Base-by-base conservation (phyloP, 2,797 vertebrate genomes). In the Diplodus sargus region DNA sequence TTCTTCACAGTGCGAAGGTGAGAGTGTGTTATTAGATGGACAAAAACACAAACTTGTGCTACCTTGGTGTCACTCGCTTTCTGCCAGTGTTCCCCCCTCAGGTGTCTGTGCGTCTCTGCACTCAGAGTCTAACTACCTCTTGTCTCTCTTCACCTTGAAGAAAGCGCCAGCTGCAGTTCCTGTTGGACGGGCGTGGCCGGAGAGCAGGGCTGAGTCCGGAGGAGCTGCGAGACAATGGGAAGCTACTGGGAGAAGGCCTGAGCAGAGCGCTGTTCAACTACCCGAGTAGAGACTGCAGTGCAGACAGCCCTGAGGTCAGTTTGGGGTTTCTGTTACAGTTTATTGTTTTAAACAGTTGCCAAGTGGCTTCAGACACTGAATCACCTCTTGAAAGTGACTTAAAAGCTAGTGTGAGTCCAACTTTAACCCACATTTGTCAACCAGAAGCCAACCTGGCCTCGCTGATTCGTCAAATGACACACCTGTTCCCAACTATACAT, bases 111-210 rank as follows among this genome's bases (percentile, higher is more conserved):
- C 68, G 17, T 85, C 43, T 71, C 39, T 73, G 61, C n/a, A 16
- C 42, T 47, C 13, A 52, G 34, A 58, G 20, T 61, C 25, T 59
- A 15, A 63, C 76, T 61, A 58, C 25, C 6, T 51, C 60, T 60
- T 59, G 43, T 57, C 51, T 85, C 14, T 81, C 63, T 67, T 68
- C 66, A 34, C 67, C 87, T 78, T 77, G 11, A 64, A 99, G 98
- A 89, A 98, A 96, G 92, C 97, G 97, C 23, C 97, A 97, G 88
- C 94, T 97, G 79, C 96, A 95, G 68, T 97, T 96, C 87, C 90
- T 97, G 61, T 90, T 98, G 88, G 97, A 99, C 59, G 95, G 95
- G 25, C 97, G 97, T 56, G 96, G 97, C 18, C 97, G 96, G 81
- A 96, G 97, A 47, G 87, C 95, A 34, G 96, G 95, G 3, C 66